phyloP scores from a whole-genome alignment of 1,140 invertebrate genomes.

The Bursaphelenchus mucronatus region DNA sequence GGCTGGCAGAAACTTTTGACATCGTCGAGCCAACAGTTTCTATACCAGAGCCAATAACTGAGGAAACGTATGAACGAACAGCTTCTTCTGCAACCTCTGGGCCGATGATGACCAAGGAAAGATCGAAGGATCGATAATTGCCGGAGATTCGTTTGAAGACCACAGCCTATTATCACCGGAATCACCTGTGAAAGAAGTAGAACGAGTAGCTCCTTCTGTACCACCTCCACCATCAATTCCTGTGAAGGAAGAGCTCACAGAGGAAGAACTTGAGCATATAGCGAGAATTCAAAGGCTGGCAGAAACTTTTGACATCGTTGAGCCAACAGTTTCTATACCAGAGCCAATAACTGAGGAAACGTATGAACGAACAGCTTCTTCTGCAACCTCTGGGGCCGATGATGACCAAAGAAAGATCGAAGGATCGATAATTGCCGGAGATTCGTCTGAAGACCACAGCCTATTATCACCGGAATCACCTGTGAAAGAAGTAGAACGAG shows the following conservation, averaged over 20 bases:
- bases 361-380: neutral
- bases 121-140: no score
- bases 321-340: neutral
- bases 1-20: no score
- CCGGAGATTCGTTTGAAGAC: slow-evolving; percentile 3
- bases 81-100: no score
- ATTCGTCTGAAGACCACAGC: slow-evolving; percentile 1
- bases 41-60: no score
- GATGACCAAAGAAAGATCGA: neutral
- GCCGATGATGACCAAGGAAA: no score
- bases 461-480: no score
- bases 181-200: slow-evolving; percentile 10
- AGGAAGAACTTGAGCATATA: slow-evolving; percentile 24
- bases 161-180: neutral
- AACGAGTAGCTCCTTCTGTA: neutral
- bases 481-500: neutral
- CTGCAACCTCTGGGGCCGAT: slow-evolving; percentile 10
- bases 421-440: neutral
- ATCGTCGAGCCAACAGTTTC: no score
- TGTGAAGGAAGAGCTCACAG: slow-evolving; percentile 8
- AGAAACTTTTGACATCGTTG: slow-evolving; percentile 1
- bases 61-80: no score
- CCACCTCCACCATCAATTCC: neutral
- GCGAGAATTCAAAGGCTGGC: slow-evolving; percentile 19
- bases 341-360: neutral